These are phyloP conservation scores for Disparrhopalites patrizii DNA, from an alignment of 2,888 invertebrate species.

Conservation along the genomic window DNA sequence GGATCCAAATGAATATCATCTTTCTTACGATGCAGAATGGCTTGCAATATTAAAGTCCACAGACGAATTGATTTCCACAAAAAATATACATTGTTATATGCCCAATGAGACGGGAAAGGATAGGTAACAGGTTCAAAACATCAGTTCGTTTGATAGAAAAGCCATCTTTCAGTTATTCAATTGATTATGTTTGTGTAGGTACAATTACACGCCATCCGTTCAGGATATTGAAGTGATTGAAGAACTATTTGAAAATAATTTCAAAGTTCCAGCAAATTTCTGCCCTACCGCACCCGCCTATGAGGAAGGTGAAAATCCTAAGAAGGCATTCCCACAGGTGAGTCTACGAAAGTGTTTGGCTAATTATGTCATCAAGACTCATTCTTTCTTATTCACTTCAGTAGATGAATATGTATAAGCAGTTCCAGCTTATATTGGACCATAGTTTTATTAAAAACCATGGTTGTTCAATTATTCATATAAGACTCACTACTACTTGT, in stretches of 20 bases:
- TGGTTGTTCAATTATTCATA: no score
- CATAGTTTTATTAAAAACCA: no score
- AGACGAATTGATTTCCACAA: conserved; percentile 78
- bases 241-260: conserved; percentile 62
- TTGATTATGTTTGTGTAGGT: conserved; percentile 55
- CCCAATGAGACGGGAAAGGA: conserved; percentile 56
- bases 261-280: conserved; percentile 76
- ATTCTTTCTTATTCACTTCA: no score
- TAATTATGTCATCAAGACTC: no score
- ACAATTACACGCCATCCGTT: conserved; percentile 67
- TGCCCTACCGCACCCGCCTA: conserved; percentile 66
- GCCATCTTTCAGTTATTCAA: not conserved
- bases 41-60: conserved; percentile 79
- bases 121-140: conserved; percentile 12
- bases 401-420: no score
- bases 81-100: conserved; percentile 67
- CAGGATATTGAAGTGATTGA: conserved; percentile 67
- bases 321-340: conserved; percentile 31
- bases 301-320: conserved; percentile 42
- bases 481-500: no score
- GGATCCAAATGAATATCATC: conserved; percentile 36
- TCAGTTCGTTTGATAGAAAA: not conserved
- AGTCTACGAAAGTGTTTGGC: no score
- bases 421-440: no score
- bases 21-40: conserved; percentile 91